These are phyloP conservation scores for Acridotheres tristis DNA, from an alignment of 2,797 vertebrate species.

Conservation along the genomic window DNA sequence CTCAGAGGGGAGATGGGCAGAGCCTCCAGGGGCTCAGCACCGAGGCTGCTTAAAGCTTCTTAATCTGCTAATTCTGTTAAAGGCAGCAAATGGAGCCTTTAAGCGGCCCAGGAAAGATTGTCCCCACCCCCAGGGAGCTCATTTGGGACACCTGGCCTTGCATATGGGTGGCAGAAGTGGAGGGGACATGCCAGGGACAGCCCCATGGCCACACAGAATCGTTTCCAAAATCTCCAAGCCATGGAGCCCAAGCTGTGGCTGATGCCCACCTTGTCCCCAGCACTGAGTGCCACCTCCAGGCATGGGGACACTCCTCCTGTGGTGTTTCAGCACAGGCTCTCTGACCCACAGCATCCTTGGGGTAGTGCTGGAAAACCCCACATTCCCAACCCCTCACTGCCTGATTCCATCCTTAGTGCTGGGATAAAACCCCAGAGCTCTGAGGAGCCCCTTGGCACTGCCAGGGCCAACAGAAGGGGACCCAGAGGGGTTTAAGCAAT, in stretches of 20 bases:
- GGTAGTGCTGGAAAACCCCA: accelerated
- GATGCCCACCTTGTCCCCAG: not conserved
- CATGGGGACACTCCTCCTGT: not conserved
- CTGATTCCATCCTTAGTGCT: not conserved
- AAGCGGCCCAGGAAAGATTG: slow-evolving; percentile 35
- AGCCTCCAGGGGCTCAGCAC: not conserved
- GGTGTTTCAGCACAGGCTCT: not conserved
- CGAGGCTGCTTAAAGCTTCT: not conserved
- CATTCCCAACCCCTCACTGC: not conserved
- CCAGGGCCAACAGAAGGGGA: not conserved
- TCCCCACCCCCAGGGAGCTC: not conserved
- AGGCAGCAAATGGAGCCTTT: slow-evolving; percentile 20
- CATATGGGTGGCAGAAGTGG: not conserved
- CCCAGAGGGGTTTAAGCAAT: not conserved
- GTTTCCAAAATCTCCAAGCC: not conserved
- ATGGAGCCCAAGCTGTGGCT: not conserved
- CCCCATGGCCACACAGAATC: too few relatives aligned
- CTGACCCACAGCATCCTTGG: not conserved
- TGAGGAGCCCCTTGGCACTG: not conserved
- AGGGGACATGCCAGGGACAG: not conserved
- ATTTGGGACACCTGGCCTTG: not conserved
- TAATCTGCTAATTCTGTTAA: not conserved
- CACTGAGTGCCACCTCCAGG: not conserved
- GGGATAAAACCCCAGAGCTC: not conserved
- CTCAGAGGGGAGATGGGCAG: not conserved